Percentiles rank a stretch among this genome's conserved stretches.
These are phyloP conservation scores for Rhizomys pruinosus DNA, from an alignment of 2,113 vertebrate species.

Conservation along the genomic window DNA sequence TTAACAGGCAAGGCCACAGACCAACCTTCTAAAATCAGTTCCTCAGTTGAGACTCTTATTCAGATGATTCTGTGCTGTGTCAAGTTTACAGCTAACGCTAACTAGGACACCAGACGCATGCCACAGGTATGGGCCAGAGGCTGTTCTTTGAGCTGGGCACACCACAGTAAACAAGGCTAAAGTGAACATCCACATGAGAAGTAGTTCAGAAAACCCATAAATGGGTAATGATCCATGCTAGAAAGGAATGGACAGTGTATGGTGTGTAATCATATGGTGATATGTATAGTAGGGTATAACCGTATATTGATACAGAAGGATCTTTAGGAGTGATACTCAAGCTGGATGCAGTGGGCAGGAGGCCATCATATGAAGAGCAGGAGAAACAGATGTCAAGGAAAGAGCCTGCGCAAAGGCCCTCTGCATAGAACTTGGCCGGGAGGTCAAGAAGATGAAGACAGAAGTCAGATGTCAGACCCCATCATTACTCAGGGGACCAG, in stretches of 20 bases:
- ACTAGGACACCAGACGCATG: not conserved
- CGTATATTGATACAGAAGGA: rapidly evolving
- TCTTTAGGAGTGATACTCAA: not conserved
- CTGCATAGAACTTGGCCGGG: not conserved
- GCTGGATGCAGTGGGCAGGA: not conserved
- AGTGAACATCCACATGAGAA: not conserved
- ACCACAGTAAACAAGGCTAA: not conserved
- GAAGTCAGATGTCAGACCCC: not conserved
- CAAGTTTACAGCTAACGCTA: not conserved
- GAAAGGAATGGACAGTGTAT: not conserved
- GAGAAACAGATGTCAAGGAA: not conserved
- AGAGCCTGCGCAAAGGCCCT: not conserved
- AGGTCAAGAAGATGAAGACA: not conserved
- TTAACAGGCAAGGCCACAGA: not conserved
- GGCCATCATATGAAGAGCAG: not conserved
- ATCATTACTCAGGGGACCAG: not conserved
- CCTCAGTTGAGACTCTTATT: not conserved
- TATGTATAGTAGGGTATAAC: not conserved
- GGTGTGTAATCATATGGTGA: not conserved
- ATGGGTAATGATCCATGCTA: not conserved
- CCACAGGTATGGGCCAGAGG: not conserved
- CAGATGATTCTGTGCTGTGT: not conserved
- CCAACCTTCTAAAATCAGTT: not conserved
- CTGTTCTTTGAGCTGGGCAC: not conserved
- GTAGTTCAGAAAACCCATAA: not conserved